Conservation (phyloP, 2,113 vertebrate species). For the Sialia sialis region DNA sequence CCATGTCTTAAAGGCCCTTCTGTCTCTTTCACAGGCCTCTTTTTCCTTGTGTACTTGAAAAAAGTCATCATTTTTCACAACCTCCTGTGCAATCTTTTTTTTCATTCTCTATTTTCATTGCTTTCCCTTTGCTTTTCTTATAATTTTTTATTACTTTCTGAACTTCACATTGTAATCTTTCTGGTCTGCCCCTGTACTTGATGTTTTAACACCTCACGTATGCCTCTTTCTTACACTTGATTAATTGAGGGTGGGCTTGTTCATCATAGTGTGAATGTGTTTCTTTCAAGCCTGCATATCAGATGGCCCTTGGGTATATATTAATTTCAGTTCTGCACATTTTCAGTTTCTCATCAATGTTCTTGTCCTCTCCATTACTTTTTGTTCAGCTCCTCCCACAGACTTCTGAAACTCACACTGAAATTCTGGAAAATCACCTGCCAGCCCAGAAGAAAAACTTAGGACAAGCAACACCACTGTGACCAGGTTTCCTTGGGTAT, state of each 20-base stretch:
- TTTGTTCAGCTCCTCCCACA: not conserved
- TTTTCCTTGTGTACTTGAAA: slow-evolving; percentile 23
- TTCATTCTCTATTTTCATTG: slow-evolving; percentile 5
- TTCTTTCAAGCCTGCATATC: slow-evolving; percentile 36
- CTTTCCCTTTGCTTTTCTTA: slow-evolving; percentile 57
- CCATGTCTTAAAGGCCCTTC: slow-evolving; percentile 14
- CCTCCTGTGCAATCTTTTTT: slow-evolving; percentile 20
- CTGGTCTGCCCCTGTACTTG: slow-evolving; percentile 12
- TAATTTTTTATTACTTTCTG: slow-evolving; percentile 51
- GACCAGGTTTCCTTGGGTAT: not conserved
- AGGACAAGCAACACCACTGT: not conserved
- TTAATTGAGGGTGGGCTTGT: slow-evolving; percentile 35
- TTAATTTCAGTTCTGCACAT: slow-evolving; percentile 62
- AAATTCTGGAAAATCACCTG: not conserved
- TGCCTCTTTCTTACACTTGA: slow-evolving; percentile 52
- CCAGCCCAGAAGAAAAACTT: not conserved
- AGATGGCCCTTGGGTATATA: slow-evolving; percentile 59
- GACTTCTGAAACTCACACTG: not conserved
- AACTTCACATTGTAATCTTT: slow-evolving; percentile 63
- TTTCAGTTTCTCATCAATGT: slow-evolving; percentile 39
- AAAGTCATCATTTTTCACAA: slow-evolving; percentile 50
- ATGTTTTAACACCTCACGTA: slow-evolving; percentile 47
- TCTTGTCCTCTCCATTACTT: slow-evolving; percentile 6
- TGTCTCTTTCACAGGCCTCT: slow-evolving; percentile 36
- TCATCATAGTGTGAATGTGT: slow-evolving; percentile 23